Base-by-base conservation (phyloP, 2,113 vertebrate genomes). In the Daboia siamensis region DNA sequence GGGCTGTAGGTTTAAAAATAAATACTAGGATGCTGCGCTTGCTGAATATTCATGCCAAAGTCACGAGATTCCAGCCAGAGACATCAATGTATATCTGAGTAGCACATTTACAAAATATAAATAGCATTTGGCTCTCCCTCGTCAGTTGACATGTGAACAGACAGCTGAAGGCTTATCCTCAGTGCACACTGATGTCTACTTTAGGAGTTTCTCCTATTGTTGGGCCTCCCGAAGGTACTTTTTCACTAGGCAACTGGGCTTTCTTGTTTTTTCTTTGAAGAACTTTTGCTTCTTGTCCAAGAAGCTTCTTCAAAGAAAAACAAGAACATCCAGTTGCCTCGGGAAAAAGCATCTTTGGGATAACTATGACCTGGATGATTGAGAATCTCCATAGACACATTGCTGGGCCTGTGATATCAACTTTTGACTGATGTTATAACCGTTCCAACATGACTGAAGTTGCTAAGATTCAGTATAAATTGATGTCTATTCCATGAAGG, bases 101-200 rank as follows among this genome's bases (percentile, higher is more conserved):
- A 94, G 48, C 85, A 74, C 94, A 92, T 91, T 85, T 86, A 92
- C 93, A 87, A 88, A 87, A 94, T 87, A 93, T n/a, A 88, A 94
- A 89, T 1, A 94, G 80, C 52, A 90, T 85, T 90, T 92, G 90
- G 21, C 46, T 39, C 64, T 90, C 61, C 69, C 69, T 87, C 23
- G 9, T 87, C 86, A 90, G 92, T 92, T 59, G 92, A 64, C 90
- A 92, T 10, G 64, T 88, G 89, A 91, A 87, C 39, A 55, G 44
- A 88, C 87, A 92, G 85, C 86, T 90, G 56, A 21, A 86, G 84
- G 44, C 39, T 0, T 64, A 64, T 88, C 87, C 94, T 55, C n/a
- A 24, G 4, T 87, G 90, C 80, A 84, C 54, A 56, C 74, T 4
- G n/a, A 1, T 26, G 51, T n/a, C 74, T 51, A 52, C 87, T 59